Evolutionary conservation across 2,113 vertebrate species (phyloP), one percentile per base, ranked within the genome.

Genomic region (Myotis brandtii): DNA sequence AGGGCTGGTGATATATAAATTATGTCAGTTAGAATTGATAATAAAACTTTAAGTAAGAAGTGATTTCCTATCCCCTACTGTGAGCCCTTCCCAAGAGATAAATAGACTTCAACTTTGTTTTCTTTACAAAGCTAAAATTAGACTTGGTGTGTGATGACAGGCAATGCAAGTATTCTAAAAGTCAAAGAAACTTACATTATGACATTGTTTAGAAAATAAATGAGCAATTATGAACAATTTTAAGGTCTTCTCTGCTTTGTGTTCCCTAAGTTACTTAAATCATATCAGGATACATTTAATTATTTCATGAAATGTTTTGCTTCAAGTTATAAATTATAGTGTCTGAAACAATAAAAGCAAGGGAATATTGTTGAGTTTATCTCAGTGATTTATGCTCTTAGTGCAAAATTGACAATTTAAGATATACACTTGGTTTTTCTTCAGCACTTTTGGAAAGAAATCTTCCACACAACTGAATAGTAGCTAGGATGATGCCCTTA

Each of bases 361-460:
- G 32, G n/a, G 73, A 48, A 89, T 88, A 96, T 75, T 5, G 14
- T 77, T 95, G 70, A 50, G 83, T 92, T 91, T 96, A 89, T 88
- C 91, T 89, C 93, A 54, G 89, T 96, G 80, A 89, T 70, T 93
- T n/a, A 95, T 50, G 72, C 0, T 0, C 40, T 95, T 93, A 91
- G 91, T 11, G 50, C 56, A 94, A 97, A 97, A 73, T 9, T 75
- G 96, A 81, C 92, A 94, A 92, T 89, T 95, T 12, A 93, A 50
- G 88, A 14, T 75, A 87, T 37, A 72, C 21, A 87, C 6, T 48
- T 54, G 66, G 17, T 6, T 98, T 98, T 94, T 95, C 52, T 25
- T 95, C 50, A 73, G 87, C 11, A 67, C 30, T 76, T 69, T 66
- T 17, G 34, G 14, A 84, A 88, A 90, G 84, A 77, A 95, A 56